These are phyloP conservation scores for Papilio polytes DNA, from an alignment of 1,140 invertebrate species.

Conservation along the genomic window DNA sequence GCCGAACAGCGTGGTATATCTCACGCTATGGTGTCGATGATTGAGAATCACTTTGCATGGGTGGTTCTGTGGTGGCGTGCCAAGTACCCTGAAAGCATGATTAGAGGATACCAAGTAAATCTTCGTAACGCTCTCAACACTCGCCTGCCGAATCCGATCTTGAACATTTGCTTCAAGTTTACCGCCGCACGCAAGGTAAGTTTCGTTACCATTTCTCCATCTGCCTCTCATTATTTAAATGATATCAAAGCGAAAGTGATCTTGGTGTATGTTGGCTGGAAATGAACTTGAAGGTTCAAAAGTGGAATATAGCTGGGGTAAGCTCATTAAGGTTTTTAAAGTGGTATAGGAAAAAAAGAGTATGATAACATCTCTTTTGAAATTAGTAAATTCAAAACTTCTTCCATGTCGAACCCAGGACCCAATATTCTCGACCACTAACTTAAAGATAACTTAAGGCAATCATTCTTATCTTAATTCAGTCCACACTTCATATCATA, in stretches of 20 bases:
- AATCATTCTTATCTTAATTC: no score
- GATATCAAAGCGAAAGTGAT: not conserved
- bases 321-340: no score
- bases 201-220: conserved; percentile 31
- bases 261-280: not conserved
- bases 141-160: conserved; percentile 93
- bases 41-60: conserved; percentile 97
- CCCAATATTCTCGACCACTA: no score
- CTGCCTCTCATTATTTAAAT: not conserved
- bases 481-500: no score
- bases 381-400: no score
- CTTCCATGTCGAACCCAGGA: no score
- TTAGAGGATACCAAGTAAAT: conserved; percentile 96
- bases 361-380: no score
- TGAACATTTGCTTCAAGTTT: conserved; percentile 96
- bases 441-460: no score
- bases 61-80: conserved; percentile 94
- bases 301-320: not conserved
- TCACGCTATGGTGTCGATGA: conserved; percentile 97
- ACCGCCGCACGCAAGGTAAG: conserved; percentile 93
- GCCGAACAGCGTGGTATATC: conserved; percentile 93
- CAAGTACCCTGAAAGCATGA: conserved; percentile 92
- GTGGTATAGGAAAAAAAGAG: no score
- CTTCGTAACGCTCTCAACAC: conserved; percentile 94
- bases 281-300: not conserved